Conservation (phyloP, 2,888 invertebrate genomes). For the Molorchus minor region DNA sequence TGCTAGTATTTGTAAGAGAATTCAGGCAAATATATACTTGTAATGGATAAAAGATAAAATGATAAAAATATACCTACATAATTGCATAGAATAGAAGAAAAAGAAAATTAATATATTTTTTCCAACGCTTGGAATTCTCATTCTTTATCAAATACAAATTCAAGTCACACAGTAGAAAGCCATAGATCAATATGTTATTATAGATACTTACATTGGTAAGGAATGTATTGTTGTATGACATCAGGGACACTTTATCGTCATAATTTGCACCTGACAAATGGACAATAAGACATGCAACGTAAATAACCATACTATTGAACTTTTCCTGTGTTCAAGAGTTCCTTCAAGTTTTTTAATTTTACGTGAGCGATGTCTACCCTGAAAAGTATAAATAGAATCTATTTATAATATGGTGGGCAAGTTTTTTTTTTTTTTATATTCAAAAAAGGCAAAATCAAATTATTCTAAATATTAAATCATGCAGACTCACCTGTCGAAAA, state of each 20-base stretch:
- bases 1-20: too few species aligned
- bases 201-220: conserved; percentile 45
- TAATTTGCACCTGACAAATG: conserved; percentile 56
- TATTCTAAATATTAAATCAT: neutral
- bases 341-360: conserved; percentile 48
- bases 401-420: neutral
- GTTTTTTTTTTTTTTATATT: too few species aligned
- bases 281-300: conserved; percentile 54
- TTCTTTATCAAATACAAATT: conserved; percentile 18
- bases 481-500: conserved; percentile 67
- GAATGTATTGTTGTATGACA: conserved; percentile 48
- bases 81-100: too few species aligned
- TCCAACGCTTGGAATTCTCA: too few species aligned
- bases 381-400: conserved; percentile 36
- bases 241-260: conserved; percentile 56
- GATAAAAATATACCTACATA: too few species aligned
- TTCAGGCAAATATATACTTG: too few species aligned
- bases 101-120: too few species aligned
- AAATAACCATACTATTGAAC: conserved; percentile 54
- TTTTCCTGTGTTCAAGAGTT: conserved; percentile 54
- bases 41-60: too few species aligned
- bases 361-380: conserved; percentile 59
- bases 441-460: too few species aligned
- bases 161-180: conserved; percentile 4
- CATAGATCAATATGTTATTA: conserved; percentile 24